Percentiles rank a stretch among this genome's conserved stretches.
Evolutionary conservation across 1,140 invertebrate species (phyloP).

Genomic region (Drosophila murphyi): DNA sequence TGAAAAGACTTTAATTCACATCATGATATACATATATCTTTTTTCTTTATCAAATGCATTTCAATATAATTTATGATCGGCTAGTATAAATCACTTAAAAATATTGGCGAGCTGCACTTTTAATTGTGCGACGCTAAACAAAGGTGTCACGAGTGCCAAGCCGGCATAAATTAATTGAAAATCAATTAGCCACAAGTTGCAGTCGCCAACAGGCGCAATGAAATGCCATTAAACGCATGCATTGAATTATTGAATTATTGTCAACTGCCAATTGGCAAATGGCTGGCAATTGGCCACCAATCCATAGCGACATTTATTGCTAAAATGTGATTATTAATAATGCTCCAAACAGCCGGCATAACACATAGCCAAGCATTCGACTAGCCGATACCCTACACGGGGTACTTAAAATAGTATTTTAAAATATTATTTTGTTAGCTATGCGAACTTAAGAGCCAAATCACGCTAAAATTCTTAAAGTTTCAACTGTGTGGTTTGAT

Average conservation of each 20-base stretch:
- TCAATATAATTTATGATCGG: slow-evolving; percentile 68
- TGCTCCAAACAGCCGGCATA: slow-evolving; percentile 8
- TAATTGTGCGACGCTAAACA: slow-evolving; percentile 67
- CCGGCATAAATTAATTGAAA: slow-evolving; percentile 79
- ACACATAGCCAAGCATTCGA: neutral
- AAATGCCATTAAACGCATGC: slow-evolving; percentile 51
- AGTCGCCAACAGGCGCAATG: slow-evolving; percentile 26
- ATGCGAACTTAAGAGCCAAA: too few species aligned
- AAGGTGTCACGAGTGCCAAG: slow-evolving; percentile 73
- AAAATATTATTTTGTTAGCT: neutral
- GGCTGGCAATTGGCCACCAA: slow-evolving; percentile 48
- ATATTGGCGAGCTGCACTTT: slow-evolving; percentile 56
- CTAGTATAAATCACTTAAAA: slow-evolving; percentile 77
- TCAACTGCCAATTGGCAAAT: slow-evolving; percentile 58
- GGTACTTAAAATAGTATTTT: neutral
- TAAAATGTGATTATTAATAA: slow-evolving; percentile 54
- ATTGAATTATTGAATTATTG: slow-evolving; percentile 51
- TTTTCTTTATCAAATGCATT: slow-evolving; percentile 51
- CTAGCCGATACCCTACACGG: neutral
- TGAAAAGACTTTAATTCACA: too few species aligned
- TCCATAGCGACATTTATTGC: slow-evolving; percentile 51
- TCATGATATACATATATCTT: neutral
- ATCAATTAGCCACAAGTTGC: slow-evolving; percentile 66
- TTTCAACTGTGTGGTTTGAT: too few species aligned
- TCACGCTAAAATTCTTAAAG: too few species aligned